These are phyloP conservation scores for Dasyornis broadbenti DNA, from an alignment of 2,113 vertebrate species.

Conservation along the genomic window DNA sequence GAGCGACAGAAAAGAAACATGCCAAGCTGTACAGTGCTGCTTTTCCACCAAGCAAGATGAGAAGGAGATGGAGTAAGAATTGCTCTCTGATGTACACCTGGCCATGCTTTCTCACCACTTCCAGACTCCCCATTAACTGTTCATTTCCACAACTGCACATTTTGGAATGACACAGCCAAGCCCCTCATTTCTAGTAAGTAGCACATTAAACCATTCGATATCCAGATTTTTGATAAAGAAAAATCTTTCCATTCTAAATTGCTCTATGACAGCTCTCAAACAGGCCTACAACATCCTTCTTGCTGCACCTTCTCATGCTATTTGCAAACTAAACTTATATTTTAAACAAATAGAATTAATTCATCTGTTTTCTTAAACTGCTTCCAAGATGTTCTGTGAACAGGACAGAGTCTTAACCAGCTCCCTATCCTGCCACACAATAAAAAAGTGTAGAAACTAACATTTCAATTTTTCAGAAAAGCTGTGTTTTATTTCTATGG, in stretches of 20 bases:
- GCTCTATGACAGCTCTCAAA: neutral
- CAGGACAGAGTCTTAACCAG: neutral
- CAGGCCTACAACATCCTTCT: neutral
- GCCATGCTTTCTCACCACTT: neutral
- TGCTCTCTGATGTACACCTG: neutral
- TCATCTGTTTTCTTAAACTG: neutral
- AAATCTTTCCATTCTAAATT: neutral
- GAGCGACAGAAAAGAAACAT: neutral
- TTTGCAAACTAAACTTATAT: neutral
- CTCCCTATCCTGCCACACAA: neutral
- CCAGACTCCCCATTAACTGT: neutral
- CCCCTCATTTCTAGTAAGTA: neutral
- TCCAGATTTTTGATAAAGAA: neutral
- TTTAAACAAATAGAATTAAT: neutral
- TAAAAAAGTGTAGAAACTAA: neutral
- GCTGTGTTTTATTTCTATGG: neutral
- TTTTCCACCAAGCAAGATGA: neutral
- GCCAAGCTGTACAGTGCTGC: neutral
- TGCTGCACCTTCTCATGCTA: neutral
- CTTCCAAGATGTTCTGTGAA: neutral
- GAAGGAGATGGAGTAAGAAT: neutral
- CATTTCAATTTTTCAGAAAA: neutral
- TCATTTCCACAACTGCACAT: neutral
- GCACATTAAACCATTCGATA: neutral
- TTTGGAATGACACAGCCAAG: neutral